Percentiles rank a stretch among this genome's conserved stretches.
phyloP scores from a whole-genome alignment of 2,113 vertebrate species.

The Neodon shergylaensis region DNA sequence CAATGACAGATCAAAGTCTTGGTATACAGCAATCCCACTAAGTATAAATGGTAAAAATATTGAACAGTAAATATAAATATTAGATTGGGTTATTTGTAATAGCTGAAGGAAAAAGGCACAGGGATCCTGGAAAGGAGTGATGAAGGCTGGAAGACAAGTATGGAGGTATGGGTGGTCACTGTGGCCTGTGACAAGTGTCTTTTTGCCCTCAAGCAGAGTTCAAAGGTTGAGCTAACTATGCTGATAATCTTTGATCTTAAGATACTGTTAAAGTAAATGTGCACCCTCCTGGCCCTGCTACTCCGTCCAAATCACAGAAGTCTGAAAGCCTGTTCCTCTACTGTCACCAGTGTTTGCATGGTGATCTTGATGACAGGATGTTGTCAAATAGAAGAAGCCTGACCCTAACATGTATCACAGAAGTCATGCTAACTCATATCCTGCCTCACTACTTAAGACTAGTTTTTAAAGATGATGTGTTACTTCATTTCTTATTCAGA shows the following conservation, averaged over 20 bases:
- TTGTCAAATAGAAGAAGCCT: not conserved
- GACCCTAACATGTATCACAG: not conserved
- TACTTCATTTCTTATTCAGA: not conserved
- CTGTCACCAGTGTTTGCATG: not conserved
- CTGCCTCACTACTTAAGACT: not conserved
- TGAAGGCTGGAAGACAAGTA: not conserved
- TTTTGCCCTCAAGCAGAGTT: no score
- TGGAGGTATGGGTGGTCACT: not conserved
- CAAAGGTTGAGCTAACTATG: not conserved
- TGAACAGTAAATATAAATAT: not conserved
- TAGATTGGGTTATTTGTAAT: not conserved
- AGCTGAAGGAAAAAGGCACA: not conserved
- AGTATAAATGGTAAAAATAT: not conserved
- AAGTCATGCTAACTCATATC: not conserved
- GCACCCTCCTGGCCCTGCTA: no score
- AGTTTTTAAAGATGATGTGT: not conserved
- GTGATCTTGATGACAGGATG: not conserved
- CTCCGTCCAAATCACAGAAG: not conserved
- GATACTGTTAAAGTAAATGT: not conserved
- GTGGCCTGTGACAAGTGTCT: not conserved
- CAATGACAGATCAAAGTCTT: not conserved
- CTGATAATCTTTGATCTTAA: not conserved
- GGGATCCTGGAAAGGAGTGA: not conserved
- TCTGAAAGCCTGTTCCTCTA: not conserved
- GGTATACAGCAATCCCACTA: not conserved